These are phyloP conservation scores for Coecobrya sp. DNA, from an alignment of 2,888 invertebrate species.

Conservation along the genomic window DNA sequence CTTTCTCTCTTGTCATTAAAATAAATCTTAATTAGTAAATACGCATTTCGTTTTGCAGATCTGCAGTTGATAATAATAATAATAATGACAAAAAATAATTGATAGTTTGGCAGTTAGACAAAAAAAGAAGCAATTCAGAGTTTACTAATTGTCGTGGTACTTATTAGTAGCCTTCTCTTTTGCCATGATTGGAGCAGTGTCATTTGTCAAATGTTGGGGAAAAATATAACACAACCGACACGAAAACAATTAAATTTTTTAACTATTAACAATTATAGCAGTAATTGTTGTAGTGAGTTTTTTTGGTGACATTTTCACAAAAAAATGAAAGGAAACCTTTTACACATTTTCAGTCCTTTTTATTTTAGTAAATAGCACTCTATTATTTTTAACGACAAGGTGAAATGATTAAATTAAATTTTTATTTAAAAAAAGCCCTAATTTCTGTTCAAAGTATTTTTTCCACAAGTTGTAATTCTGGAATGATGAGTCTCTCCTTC, in stretches of 20 bases:
- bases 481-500: constrained; percentile 48
- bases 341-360: constrained; percentile 23
- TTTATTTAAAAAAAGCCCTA: background rate
- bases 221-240: background rate
- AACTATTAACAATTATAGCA: too few relatives aligned
- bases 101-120: constrained; percentile 59
- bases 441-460: background rate
- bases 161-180: background rate
- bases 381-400: constrained; percentile 22
- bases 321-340: background rate
- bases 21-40: constrained; percentile 11
- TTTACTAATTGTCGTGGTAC: background rate
- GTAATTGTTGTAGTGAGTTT: background rate
- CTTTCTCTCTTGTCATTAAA: background rate
- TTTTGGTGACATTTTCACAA: background rate
- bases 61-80: constrained; percentile 49
- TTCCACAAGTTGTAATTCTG: constrained; percentile 48
- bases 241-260: too few relatives aligned
- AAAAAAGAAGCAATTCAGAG: constrained; percentile 17
- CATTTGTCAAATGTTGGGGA: background rate
- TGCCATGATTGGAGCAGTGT: background rate
- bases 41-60: constrained; percentile 51
- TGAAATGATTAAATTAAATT: too few relatives aligned
- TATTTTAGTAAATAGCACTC: constrained; percentile 42
- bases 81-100: background rate